Evolutionary conservation across 2,113 vertebrate species (phyloP).

Genomic region (Semnopithecus entellus): DNA sequence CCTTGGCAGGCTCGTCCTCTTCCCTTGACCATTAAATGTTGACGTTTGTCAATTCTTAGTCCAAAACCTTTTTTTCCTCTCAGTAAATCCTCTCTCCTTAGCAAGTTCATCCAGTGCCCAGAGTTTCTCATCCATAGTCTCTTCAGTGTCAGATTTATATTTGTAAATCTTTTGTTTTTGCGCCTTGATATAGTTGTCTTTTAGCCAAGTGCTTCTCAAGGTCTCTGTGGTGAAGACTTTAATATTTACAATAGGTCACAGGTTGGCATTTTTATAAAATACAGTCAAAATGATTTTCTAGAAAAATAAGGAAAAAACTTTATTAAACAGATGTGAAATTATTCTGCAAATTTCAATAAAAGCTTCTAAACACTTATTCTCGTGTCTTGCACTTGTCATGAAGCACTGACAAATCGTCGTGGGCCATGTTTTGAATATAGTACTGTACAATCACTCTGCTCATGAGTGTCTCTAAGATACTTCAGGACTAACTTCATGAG

Average conservation of each 20-base stretch:
- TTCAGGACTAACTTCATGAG: neutral
- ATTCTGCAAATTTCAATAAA: neutral
- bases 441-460: neutral
- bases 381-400: neutral
- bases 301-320: neutral
- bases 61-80: neutral
- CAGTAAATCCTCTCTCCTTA: neutral
- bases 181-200: neutral
- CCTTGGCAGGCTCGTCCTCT: neutral
- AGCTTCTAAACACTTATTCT: neutral
- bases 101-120: neutral
- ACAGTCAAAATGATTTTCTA: neutral
- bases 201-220: neutral
- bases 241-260: neutral
- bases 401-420: neutral
- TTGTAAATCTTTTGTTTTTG: neutral
- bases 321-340: neutral
- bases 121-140: neutral
- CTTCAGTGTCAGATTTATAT: neutral
- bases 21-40: neutral
- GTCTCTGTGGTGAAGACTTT: neutral
- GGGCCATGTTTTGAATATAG: neutral
- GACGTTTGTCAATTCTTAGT: neutral
- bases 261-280: neutral
- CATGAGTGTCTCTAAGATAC: neutral